Evolutionary conservation across 1,140 invertebrate species (phyloP).

Genomic region (Homarus americanus): DNA sequence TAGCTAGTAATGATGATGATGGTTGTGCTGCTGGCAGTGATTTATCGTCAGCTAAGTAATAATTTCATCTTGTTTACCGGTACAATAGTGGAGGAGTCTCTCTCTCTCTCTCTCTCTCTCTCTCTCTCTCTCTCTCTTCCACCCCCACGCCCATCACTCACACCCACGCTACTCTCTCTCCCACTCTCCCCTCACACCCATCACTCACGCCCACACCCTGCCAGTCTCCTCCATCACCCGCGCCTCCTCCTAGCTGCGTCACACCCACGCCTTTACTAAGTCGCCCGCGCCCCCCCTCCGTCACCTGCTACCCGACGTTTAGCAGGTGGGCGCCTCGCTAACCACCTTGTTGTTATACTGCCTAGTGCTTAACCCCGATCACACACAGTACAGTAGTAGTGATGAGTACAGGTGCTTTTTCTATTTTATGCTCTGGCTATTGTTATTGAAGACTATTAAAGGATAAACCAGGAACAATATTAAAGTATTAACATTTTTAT

Average conservation of each 20-base stretch:
- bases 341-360: not conserved
- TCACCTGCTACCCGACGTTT: not conserved
- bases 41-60: not conserved
- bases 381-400: not conserved
- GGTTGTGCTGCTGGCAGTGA: not conserved
- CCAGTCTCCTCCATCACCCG: not conserved
- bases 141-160: too few species aligned
- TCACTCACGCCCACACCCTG: not conserved
- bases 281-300: too few species aligned
- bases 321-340: not conserved
- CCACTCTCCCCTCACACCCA: not conserved
- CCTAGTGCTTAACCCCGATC: constrained; percentile 10
- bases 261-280: not conserved
- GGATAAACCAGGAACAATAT: too few species aligned
- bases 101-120: too few species aligned
- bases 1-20: not conserved
- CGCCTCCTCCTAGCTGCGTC: not conserved
- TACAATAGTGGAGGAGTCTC: not conserved
- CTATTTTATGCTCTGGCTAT: too few species aligned
- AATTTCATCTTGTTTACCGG: not conserved
- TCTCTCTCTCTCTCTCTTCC: too few species aligned
- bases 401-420: too few species aligned
- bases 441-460: too few species aligned
- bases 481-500: too few species aligned
- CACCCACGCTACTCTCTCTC: not conserved